Conservation (phyloP, 2,888 invertebrate species). For the Perdita meconis region DNA sequence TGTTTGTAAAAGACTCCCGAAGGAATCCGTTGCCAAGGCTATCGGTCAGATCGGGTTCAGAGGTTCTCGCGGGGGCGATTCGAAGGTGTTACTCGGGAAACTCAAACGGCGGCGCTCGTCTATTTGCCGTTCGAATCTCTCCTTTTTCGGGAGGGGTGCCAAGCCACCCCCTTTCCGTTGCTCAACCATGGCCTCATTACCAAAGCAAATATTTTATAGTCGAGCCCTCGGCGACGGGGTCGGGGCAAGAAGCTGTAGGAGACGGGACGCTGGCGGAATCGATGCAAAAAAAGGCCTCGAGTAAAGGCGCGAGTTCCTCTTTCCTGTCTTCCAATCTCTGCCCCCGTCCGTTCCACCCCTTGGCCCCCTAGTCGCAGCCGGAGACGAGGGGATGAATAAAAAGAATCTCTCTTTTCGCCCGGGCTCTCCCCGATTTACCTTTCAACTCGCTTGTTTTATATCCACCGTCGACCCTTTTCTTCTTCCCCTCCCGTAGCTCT, state of each 20-base stretch:
- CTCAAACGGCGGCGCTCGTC: slow-evolving; percentile 74
- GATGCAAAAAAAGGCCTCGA: slow-evolving; percentile 70
- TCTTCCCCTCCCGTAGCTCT: slow-evolving; percentile 28
- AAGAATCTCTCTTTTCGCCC: slow-evolving; percentile 77
- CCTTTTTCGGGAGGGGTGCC: slow-evolving; percentile 59
- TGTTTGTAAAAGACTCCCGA: slow-evolving; percentile 33
- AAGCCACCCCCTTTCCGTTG: slow-evolving; percentile 61
- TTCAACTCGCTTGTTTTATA: slow-evolving; percentile 80
- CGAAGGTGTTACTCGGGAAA: slow-evolving; percentile 76
- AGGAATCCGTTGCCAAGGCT: slow-evolving; percentile 57
- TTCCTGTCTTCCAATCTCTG: slow-evolving; percentile 75
- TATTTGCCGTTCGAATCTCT: slow-evolving; percentile 81
- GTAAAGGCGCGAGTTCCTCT: slow-evolving; percentile 77
- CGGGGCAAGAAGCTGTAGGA: slow-evolving; percentile 56
- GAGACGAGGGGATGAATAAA: slow-evolving; percentile 58
- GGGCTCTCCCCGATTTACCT: slow-evolving; percentile 79
- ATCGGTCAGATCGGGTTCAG: slow-evolving; percentile 51
- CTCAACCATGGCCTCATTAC: slow-evolving; percentile 83
- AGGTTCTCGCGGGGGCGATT: slow-evolving; percentile 49
- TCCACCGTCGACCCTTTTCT: slow-evolving; percentile 62
- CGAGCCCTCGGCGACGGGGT: slow-evolving; percentile 71
- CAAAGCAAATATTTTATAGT: slow-evolving; percentile 84
- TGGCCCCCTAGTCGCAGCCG: slow-evolving; percentile 26
- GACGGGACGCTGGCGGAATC: slow-evolving; percentile 63
- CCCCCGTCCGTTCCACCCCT: slow-evolving; percentile 34